phyloP scores from a whole-genome alignment of 2,113 vertebrate species.

The Myrmophylax atrothorax region DNA sequence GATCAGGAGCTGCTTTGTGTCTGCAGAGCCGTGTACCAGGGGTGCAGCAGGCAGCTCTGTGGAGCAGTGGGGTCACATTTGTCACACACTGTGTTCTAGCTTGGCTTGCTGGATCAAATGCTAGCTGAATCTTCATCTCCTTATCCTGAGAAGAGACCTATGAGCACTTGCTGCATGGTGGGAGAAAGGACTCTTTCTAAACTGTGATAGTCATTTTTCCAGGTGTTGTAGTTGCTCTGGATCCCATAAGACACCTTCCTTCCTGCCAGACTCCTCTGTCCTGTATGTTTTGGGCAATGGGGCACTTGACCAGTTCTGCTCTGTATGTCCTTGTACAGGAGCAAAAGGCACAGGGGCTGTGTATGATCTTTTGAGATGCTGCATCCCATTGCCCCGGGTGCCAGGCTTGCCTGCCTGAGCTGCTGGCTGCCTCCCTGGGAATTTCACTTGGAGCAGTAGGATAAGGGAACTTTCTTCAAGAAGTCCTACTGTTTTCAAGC shows the following conservation, averaged over 20 bases:
- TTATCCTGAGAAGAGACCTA: background rate
- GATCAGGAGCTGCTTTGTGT: background rate
- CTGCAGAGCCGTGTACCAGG: background rate
- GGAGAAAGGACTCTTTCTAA: background rate
- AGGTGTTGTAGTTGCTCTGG: background rate
- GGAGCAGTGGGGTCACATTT: rapidly evolving
- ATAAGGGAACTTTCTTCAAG: background rate
- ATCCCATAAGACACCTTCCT: background rate
- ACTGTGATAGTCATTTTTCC: background rate
- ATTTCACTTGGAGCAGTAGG: background rate
- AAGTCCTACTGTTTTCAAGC: background rate
- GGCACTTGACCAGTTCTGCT: background rate
- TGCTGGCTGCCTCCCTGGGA: background rate
- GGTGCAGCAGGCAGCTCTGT: background rate
- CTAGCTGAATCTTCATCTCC: background rate
- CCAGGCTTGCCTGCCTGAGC: background rate
- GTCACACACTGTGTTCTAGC: background rate
- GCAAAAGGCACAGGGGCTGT: background rate
- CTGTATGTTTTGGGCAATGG: background rate
- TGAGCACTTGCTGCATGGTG: background rate
- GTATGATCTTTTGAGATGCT: rapidly evolving
- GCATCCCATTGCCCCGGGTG: background rate
- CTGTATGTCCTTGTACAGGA: background rate
- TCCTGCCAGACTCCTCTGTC: background rate
- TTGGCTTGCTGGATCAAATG: background rate